Base-by-base conservation (phyloP, 2,797 vertebrate species). In the Sebastes steindachneri region DNA sequence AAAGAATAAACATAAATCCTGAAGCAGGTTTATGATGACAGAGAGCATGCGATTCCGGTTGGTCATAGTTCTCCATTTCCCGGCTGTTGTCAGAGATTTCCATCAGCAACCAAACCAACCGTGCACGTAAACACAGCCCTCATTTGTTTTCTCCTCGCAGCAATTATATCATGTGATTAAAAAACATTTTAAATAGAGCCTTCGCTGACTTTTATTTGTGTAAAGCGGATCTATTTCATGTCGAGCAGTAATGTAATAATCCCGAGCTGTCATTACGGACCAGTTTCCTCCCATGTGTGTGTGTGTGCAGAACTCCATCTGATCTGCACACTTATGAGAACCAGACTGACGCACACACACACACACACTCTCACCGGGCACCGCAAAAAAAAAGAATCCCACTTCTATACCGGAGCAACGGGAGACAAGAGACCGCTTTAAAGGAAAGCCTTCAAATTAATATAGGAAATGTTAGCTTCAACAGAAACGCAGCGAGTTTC, bases 201-300 rank as follows among this genome's bases (percentile, higher is more conserved):
- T 89, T 79, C 82, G 90, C 93, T 93, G 93, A 93, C 87, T 92
- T 93, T 86, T 96, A 96, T 96, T 95, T 96, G 93, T 95, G 94
- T 96, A 95, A 94, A 95, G 90, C 94, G 94, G 95, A 94, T 96
- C 95, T 89, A 95, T 96, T 96, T 96, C 95, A 96, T 96, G 95
- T 95, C 89, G 86, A 83, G 87, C 89, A 88, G 95, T 96, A 96
- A 96, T 96, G 95, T 95, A 96, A 96, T 96, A 95, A 96, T 94
- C 93, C 93, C 86, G 84, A 95, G 92, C 94, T 96, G 96, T 96
- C 95, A 96, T 95, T 96, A 96, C 92, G 93, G 89, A 75, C 93
- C 88, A 72, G 90, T 90, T 87, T 79, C 86, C 70, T 68, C 63
- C 64, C 84, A 14, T 37, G 37, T 41, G 37, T 53, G 45, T 48